These are phyloP conservation scores for Diorhabda elongata DNA, from an alignment of 1,140 invertebrate genomes.

Conservation along the genomic window DNA sequence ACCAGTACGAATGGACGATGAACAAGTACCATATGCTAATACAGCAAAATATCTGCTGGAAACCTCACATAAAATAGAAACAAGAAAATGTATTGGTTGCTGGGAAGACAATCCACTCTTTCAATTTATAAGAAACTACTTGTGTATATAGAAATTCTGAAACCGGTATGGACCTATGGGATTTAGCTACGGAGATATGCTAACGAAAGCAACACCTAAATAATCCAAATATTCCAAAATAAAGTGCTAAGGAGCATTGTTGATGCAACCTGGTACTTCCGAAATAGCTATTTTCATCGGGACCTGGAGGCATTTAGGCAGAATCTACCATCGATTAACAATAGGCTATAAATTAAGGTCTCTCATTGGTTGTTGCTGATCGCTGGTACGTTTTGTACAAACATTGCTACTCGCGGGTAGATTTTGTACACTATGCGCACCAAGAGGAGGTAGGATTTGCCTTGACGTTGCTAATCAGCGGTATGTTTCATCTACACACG, in stretches of 20 bases:
- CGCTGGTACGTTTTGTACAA: too few species aligned
- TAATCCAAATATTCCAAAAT: neutral
- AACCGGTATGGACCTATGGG: neutral
- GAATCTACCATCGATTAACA: too few species aligned
- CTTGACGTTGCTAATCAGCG: too few species aligned
- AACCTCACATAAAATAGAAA: neutral
- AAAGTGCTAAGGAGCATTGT: neutral
- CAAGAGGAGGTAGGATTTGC: too few species aligned
- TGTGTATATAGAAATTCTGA: neutral
- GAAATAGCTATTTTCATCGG: too few species aligned
- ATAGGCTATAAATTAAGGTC: too few species aligned
- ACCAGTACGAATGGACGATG: neutral
- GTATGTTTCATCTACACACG: too few species aligned
- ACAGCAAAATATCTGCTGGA: neutral
- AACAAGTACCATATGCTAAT: neutral
- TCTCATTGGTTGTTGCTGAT: too few species aligned
- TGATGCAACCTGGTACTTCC: too few species aligned
- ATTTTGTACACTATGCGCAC: too few species aligned
- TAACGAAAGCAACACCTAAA: neutral
- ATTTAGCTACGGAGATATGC: neutral
- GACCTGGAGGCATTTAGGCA: neutral
- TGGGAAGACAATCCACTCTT: neutral
- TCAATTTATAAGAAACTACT: too few species aligned
- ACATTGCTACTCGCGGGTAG: too few species aligned
- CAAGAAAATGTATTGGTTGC: neutral